phyloP scores from a whole-genome alignment of 2,113 vertebrate species.

The Lycaon pictus region DNA sequence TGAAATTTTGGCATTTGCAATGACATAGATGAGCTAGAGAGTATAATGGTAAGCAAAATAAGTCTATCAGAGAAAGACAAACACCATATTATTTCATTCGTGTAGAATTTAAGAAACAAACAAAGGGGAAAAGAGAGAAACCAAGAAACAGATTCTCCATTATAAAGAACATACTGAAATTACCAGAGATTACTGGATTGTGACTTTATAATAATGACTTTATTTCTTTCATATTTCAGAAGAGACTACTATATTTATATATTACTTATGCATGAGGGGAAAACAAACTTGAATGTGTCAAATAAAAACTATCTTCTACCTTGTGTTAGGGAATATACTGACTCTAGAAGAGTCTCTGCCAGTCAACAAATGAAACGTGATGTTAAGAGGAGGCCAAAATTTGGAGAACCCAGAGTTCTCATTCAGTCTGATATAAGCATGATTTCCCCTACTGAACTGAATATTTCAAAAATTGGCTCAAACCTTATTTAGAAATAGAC shows the following conservation, averaged over 20 bases:
- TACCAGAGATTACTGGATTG: background rate
- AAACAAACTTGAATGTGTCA: constrained; percentile 46
- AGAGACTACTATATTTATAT: constrained; percentile 9
- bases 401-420: background rate
- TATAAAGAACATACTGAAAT: background rate
- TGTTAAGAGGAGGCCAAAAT: background rate
- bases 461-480: background rate
- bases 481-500: constrained; percentile 14
- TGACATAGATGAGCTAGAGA: background rate
- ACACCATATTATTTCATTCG: background rate
- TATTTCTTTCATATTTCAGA: constrained; percentile 48
- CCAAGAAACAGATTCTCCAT: background rate
- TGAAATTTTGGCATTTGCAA: background rate
- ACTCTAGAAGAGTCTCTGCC: constrained; percentile 23
- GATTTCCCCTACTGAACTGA: background rate
- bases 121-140: background rate
- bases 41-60: background rate
- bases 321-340: constrained; percentile 18
- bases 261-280: background rate
- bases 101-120: background rate
- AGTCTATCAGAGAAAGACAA: background rate
- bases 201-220: background rate
- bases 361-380: background rate
- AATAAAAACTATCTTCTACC: constrained; percentile 33
- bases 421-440: background rate